Evolutionary conservation across 2,797 vertebrate genomes (phyloP).

Genomic region (Sebastes oblongus): DNA sequence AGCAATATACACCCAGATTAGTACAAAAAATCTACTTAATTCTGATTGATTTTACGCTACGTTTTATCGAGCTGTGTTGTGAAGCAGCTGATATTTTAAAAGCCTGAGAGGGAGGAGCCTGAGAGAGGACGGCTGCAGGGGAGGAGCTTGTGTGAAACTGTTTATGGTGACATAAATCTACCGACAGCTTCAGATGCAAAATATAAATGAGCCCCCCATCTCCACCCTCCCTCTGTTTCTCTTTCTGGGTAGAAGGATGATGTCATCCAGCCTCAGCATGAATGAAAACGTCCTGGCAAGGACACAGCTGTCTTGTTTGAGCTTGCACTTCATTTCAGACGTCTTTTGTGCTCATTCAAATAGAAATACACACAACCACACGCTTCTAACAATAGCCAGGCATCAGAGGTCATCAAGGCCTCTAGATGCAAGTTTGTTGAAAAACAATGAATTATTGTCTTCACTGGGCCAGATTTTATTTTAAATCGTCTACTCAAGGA

Average conservation of each 20-base stretch:
- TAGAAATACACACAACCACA: constrained; percentile 67
- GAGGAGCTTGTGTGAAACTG: constrained; percentile 28
- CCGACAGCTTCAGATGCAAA: constrained; percentile 52
- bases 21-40: background rate
- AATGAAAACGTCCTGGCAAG: constrained; percentile 68
- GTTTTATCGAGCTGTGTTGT: background rate
- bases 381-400: constrained; percentile 58
- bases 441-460: constrained; percentile 19
- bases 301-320: constrained; percentile 76
- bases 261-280: constrained; percentile 68
- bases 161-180: constrained; percentile 61
- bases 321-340: constrained; percentile 66
- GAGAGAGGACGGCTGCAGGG: background rate
- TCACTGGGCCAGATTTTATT: background rate
- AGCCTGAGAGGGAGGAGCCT: constrained; percentile 9
- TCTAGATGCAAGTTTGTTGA: constrained; percentile 34
- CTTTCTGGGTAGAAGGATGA: constrained; percentile 57
- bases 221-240: background rate
- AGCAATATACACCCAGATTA: background rate
- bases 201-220: constrained; percentile 38
- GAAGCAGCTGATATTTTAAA: constrained; percentile 15
- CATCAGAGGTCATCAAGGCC: constrained; percentile 44
- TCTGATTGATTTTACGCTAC: background rate
- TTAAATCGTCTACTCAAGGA: background rate
- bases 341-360: constrained; percentile 69